Conservation (phyloP, 2,888 invertebrate genomes). For the Dasysyrphus tricinctus region DNA sequence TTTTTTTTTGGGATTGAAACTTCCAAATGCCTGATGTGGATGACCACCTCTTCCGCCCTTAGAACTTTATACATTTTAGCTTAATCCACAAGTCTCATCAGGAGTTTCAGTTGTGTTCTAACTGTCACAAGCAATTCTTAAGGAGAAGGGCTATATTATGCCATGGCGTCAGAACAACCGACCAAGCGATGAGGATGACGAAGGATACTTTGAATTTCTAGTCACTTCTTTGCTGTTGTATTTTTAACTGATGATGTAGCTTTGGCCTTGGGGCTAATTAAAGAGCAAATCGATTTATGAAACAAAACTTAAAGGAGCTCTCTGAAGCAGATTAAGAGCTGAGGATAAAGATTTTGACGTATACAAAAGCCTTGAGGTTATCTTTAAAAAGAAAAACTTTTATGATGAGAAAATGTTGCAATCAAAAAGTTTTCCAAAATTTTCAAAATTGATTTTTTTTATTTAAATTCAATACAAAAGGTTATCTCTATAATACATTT, state of each 20-base stretch:
- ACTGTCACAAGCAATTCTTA: conserved; percentile 49
- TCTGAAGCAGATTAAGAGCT: background rate
- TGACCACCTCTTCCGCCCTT: conserved; percentile 2
- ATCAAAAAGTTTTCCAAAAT: conserved; percentile 26
- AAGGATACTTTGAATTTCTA: conserved; percentile 47
- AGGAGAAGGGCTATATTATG: conserved; percentile 27
- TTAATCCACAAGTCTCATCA: conserved; percentile 48
- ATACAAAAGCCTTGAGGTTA: conserved; percentile 10
- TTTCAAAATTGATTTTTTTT: background rate
- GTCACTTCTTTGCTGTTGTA: conserved; percentile 8
- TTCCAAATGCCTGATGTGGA: conserved; percentile 7
- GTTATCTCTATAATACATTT: background rate
- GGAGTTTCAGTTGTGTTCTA: conserved; percentile 18
- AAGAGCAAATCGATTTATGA: conserved; percentile 59
- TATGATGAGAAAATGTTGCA: conserved; percentile 12
- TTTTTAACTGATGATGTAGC: background rate
- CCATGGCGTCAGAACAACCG: background rate
- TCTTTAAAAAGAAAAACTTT: conserved; percentile 23
- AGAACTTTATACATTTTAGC: conserved; percentile 38
- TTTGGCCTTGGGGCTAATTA: conserved; percentile 54
- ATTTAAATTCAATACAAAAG: background rate
- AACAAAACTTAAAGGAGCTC: conserved; percentile 17
- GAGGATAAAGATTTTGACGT: conserved; percentile 12
- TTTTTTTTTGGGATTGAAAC: background rate
- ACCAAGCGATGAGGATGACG: conserved; percentile 29